Evolutionary conservation across 2,797 vertebrate genomes (phyloP).

Genomic region (Tragopan temminckii): DNA sequence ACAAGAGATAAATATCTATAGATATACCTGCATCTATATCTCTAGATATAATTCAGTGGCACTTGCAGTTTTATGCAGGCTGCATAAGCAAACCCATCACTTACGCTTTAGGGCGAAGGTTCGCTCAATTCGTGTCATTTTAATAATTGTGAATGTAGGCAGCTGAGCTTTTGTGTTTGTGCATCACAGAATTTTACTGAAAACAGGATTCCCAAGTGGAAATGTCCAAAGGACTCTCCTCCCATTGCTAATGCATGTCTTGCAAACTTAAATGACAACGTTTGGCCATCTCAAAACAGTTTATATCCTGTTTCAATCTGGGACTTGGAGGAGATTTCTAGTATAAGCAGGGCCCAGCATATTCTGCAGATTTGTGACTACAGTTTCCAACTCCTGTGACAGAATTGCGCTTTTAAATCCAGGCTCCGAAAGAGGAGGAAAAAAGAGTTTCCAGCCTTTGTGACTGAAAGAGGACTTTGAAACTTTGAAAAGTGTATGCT

Average conservation of each 20-base stretch:
- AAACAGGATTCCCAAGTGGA: slow-evolving; percentile 83
- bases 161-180: slow-evolving; percentile 81
- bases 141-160: slow-evolving; percentile 75
- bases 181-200: slow-evolving; percentile 83
- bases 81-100: slow-evolving; percentile 70
- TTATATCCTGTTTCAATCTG: slow-evolving; percentile 70
- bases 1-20: slow-evolving; percentile 65
- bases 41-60: slow-evolving; percentile 63
- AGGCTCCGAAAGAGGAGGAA: slow-evolving; percentile 50
- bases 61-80: slow-evolving; percentile 79
- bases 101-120: slow-evolving; percentile 65
- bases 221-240: slow-evolving; percentile 82
- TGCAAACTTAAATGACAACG: slow-evolving; percentile 54
- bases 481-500: slow-evolving; percentile 39
- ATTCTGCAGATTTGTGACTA: slow-evolving; percentile 71
- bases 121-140: slow-evolving; percentile 67
- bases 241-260: slow-evolving; percentile 75
- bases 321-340: slow-evolving; percentile 70
- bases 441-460: slow-evolving; percentile 55
- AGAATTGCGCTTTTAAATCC: slow-evolving; percentile 68
- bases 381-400: slow-evolving; percentile 66
- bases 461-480: slow-evolving; percentile 59
- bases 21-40: slow-evolving; percentile 65
- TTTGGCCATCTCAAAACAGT: slow-evolving; percentile 72
- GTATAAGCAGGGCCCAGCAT: slow-evolving; percentile 53